Conservation (phyloP, 2,113 vertebrate genomes). For the Trematocara macrostoma region DNA sequence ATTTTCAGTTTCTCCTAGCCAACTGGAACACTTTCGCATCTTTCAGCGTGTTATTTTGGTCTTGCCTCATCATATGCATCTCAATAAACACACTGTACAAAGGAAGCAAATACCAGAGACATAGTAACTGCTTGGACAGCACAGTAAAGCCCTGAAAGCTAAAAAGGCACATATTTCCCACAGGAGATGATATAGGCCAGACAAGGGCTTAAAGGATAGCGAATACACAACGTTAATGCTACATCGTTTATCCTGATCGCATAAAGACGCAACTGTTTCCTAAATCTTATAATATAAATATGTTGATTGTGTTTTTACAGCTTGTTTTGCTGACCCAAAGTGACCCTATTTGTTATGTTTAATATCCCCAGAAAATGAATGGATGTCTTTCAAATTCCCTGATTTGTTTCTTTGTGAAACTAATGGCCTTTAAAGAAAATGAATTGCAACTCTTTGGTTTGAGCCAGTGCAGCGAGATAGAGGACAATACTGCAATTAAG, state of each 20-base stretch:
- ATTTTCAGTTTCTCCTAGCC: neutral
- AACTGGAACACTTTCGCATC: neutral
- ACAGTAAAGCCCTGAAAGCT: neutral
- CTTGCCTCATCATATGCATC: neutral
- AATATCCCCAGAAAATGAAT: neutral
- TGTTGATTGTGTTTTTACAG: neutral
- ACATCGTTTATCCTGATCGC: neutral
- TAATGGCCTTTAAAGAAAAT: neutral
- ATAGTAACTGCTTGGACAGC: neutral
- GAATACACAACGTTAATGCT: neutral
- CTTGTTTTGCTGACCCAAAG: neutral
- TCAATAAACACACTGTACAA: neutral
- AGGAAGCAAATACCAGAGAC: neutral
- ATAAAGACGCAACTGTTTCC: neutral
- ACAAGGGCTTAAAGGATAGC: neutral
- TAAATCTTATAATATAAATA: neutral
- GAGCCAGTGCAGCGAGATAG: neutral
- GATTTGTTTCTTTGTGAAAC: neutral
- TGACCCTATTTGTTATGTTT: neutral
- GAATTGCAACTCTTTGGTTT: neutral
- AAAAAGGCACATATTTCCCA: neutral
- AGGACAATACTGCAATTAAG: conserved; percentile 30
- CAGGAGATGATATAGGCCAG: neutral
- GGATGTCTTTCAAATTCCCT: neutral
- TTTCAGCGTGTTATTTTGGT: neutral